Evolutionary conservation across 2,888 invertebrate species (phyloP).

Genomic region (Drepanosiphum platanoidis): DNA sequence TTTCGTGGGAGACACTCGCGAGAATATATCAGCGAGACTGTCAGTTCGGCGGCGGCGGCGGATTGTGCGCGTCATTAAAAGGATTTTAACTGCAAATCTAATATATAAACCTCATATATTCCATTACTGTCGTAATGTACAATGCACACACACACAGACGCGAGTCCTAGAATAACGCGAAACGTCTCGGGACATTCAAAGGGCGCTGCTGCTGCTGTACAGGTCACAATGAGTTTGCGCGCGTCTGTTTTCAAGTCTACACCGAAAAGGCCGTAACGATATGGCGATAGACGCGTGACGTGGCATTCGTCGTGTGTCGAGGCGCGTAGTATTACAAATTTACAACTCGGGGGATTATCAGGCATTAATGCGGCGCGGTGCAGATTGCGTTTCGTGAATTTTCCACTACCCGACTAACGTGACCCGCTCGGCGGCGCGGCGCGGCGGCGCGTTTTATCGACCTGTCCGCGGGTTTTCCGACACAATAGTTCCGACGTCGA

Average conservation of each 20-base stretch:
- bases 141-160: background rate
- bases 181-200: background rate
- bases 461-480: too few species aligned
- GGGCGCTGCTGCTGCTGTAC: background rate
- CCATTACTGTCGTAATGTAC: conserved; percentile 8
- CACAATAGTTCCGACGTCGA: too few species aligned
- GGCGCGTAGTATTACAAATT: background rate
- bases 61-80: background rate
- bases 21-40: background rate
- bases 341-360: too few species aligned
- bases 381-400: too few species aligned
- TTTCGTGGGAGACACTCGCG: background rate
- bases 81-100: conserved; percentile 39
- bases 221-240: background rate
- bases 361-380: too few species aligned
- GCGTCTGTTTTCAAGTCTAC: background rate
- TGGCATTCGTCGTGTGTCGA: background rate
- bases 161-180: background rate
- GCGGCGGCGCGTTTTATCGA: too few species aligned
- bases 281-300: background rate
- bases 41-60: background rate
- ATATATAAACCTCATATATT: conserved; percentile 16
- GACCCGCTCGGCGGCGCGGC: too few species aligned
- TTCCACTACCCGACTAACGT: too few species aligned
- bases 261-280: background rate